These are phyloP conservation scores for Oscheius sp. DNA, from an alignment of 2,888 invertebrate genomes.

Conservation along the genomic window DNA sequence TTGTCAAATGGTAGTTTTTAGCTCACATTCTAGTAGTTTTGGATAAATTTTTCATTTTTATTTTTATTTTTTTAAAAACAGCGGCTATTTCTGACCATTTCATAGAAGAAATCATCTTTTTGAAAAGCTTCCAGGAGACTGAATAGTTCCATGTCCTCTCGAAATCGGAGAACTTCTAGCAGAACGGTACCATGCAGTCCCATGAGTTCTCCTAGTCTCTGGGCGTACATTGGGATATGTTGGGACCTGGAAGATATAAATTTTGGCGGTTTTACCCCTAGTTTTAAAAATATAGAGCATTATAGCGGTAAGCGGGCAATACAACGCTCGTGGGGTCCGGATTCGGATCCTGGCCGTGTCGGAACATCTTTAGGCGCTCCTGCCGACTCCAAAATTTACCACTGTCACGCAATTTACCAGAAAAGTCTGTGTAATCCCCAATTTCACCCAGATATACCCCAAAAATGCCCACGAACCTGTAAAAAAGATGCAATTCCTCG, in stretches of 20 bases:
- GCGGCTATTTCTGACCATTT: constrained; percentile 22
- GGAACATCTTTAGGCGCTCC: too few relatives aligned
- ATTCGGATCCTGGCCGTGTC: too few relatives aligned
- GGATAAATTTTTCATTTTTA: neutral
- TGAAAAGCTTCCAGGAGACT: constrained; percentile 13
- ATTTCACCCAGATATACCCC: too few relatives aligned
- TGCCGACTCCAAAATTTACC: too few relatives aligned
- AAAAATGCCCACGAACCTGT: constrained; percentile 1
- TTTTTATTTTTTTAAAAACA: constrained; percentile 16
- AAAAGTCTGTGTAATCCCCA: too few relatives aligned
- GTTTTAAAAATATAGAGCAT: neutral
- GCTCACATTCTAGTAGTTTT: neutral
- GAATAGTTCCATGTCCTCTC: constrained; percentile 31
- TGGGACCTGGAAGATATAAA: constrained; percentile 1
- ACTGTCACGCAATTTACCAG: too few relatives aligned
- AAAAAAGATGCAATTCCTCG: constrained; percentile 16
- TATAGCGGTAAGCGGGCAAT: too few relatives aligned
- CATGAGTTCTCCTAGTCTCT: constrained; percentile 28
- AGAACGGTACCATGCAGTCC: constrained; percentile 25
- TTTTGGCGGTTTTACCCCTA: neutral
- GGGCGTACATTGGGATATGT: constrained; percentile 13
- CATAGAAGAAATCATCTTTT: constrained; percentile 27
- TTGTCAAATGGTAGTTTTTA: constrained; percentile 55
- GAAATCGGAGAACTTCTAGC: constrained; percentile 18
- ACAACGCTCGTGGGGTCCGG: too few relatives aligned